These are phyloP conservation scores for Hermetia illucens DNA, from an alignment of 1,140 invertebrate species.

Conservation along the genomic window DNA sequence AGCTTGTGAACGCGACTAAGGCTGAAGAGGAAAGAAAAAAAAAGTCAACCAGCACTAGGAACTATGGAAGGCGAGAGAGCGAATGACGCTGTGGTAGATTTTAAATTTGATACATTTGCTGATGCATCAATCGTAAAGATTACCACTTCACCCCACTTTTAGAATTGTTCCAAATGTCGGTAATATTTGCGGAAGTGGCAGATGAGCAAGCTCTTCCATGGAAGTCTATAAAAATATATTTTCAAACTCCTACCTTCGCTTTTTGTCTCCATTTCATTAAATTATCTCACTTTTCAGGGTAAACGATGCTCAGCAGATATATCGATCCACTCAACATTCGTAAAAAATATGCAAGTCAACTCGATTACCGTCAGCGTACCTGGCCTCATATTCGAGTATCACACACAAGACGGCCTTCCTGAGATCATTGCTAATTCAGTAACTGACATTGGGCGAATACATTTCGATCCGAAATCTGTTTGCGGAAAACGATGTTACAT, in stretches of 20 bases:
- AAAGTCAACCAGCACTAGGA: no score
- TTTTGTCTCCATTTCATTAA: conserved; percentile 4
- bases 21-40: no score
- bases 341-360: conserved; percentile 50
- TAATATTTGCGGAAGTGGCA: no score
- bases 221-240: neutral
- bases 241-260: no score
- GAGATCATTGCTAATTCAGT: conserved; percentile 29
- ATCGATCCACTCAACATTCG: conserved; percentile 58
- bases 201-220: no score
- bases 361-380: conserved; percentile 22
- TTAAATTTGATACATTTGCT: no score
- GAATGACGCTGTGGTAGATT: no score
- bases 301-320: conserved; percentile 59
- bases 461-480: conserved; percentile 49
- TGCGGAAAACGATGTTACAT: conserved; percentile 67
- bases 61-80: no score
- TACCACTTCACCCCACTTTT: no score
- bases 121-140: no score
- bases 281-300: conserved; percentile 45
- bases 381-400: conserved; percentile 17
- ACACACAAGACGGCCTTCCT: conserved; percentile 33
- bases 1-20: no score
- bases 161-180: no score
- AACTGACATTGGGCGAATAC: conserved; percentile 36